These are phyloP conservation scores for Dermatophagoides farinae DNA, from an alignment of 1,140 invertebrate species.

Conservation along the genomic window DNA sequence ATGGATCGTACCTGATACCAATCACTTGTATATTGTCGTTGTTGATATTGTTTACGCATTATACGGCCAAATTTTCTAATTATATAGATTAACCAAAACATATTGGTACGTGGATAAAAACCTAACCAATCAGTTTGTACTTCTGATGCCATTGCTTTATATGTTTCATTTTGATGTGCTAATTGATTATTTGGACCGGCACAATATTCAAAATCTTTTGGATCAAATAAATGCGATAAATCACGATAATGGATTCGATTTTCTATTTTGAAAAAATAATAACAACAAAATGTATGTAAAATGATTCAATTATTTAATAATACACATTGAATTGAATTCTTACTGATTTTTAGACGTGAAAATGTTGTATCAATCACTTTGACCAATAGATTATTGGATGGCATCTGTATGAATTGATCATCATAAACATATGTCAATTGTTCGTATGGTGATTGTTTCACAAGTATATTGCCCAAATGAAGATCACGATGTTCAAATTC, in stretches of 20 bases:
- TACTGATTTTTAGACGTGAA: slow-evolving; percentile 10
- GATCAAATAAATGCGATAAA: neutral
- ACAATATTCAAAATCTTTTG: neutral
- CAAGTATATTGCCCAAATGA: slow-evolving; percentile 30
- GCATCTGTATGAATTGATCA: neutral
- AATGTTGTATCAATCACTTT: slow-evolving; percentile 16
- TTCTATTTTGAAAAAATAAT: neutral
- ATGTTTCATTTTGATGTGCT: neutral
- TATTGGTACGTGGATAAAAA: neutral
- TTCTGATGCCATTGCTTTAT: neutral
- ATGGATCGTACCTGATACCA: neutral
- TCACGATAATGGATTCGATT: neutral
- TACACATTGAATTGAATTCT: neutral
- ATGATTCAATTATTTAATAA: too few species aligned
- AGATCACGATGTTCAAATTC: slow-evolving; percentile 33
- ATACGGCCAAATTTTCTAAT: neutral
- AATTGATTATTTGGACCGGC: neutral
- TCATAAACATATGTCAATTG: slow-evolving; percentile 2
- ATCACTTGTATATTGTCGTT: neutral
- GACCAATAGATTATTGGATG: slow-evolving; percentile 3
- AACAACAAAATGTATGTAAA: neutral
- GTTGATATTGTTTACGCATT: too few species aligned
- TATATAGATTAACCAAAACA: slow-evolving; percentile 4
- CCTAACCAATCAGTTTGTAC: neutral
- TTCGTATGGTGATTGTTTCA: slow-evolving; percentile 17